Conservation (phyloP, 2,113 vertebrate species). For the Telmatochromis sp. region DNA sequence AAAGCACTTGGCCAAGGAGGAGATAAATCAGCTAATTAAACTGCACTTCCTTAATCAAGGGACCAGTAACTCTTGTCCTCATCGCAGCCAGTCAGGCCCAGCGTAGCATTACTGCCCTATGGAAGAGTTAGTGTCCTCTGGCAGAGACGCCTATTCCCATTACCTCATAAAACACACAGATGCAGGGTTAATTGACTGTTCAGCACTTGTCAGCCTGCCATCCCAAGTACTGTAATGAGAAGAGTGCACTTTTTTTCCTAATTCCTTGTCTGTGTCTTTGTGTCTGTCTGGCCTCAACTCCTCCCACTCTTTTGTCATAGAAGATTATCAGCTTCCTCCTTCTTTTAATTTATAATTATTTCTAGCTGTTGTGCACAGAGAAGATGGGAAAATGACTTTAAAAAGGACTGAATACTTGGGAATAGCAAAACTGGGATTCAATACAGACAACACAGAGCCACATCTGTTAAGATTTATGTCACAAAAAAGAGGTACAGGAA, state of each 20-base stretch:
- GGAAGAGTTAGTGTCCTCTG: conserved; percentile 86
- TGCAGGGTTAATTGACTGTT: conserved; percentile 99
- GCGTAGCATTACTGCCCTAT: conserved; percentile 76
- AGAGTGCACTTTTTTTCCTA: conserved; percentile 73
- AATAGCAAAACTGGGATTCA: background rate
- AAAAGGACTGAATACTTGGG: conserved; percentile 12
- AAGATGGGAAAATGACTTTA: background rate
- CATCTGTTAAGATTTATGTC: background rate
- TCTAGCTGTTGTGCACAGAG: conserved; percentile 44
- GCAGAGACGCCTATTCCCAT: conserved; percentile 70
- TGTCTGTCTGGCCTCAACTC: conserved; percentile 1
- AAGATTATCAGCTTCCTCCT: conserved; percentile 38
- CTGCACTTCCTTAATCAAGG: conserved; percentile 86
- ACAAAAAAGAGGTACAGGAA: background rate
- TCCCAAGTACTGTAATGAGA: conserved; percentile 85
- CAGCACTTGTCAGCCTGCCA: conserved; percentile 83
- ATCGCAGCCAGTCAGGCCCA: conserved; percentile 78
- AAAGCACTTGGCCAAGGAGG: conserved; percentile 77
- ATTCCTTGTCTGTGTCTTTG: background rate
- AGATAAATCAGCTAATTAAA: conserved; percentile 99
- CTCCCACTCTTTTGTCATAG: conserved; percentile 7
- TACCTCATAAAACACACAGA: conserved; percentile 98
- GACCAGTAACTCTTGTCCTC: conserved; percentile 67
- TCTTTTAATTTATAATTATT: conserved; percentile 85
- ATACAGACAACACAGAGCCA: background rate